These are phyloP conservation scores for Todiramphus chloris DNA, from an alignment of 2,113 vertebrate species.

Conservation along the genomic window DNA sequence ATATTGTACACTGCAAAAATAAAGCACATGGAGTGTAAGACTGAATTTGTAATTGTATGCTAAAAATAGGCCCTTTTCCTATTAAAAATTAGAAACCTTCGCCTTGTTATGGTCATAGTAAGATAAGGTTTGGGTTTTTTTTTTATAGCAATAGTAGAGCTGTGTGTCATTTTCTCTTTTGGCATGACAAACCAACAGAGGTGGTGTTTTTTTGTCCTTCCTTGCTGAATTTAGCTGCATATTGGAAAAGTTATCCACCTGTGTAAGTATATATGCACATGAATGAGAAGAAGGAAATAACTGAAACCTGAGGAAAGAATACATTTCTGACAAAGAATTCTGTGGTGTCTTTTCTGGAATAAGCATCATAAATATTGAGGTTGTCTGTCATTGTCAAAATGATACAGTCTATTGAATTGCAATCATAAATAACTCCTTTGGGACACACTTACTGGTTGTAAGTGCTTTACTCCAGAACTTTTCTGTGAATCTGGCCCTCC, in stretches of 20 bases:
- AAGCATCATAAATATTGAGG: rapidly evolving
- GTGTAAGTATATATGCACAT: neutral
- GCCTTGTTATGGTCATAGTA: neutral
- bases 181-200: neutral
- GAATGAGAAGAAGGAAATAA: neutral
- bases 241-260: neutral
- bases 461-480: neutral
- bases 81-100: neutral
- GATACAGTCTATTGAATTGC: neutral
- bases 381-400: neutral
- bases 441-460: neutral
- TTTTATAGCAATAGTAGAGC: neutral
- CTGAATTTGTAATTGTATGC: neutral
- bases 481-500: neutral
- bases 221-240: neutral
- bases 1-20: neutral
- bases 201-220: neutral
- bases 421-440: neutral
- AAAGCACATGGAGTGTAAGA: neutral
- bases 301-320: neutral
- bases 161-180: neutral
- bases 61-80: neutral
- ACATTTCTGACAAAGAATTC: neutral
- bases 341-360: neutral
- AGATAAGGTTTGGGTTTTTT: neutral